Base-by-base conservation (phyloP, 1,140 invertebrate genomes). In the Epicauta chinensis region DNA sequence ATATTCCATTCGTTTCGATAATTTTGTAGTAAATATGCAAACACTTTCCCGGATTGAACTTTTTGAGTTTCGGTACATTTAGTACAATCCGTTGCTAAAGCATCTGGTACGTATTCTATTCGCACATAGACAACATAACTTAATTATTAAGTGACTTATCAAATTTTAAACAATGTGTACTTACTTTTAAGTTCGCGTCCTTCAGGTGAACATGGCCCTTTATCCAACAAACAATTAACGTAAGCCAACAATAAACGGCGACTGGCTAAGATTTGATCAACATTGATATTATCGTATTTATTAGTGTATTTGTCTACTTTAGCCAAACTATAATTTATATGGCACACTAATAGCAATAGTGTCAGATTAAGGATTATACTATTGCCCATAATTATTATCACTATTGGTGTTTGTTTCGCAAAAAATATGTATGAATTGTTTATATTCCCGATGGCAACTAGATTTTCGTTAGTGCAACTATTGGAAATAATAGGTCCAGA, bases 271-370 rank as follows among this genome's bases (percentile, higher is more conserved):
- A 80, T 68, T 16, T 61, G 29, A 16, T 79, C 72, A 7, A 80
- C 63, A 57, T 80, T 73, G 32, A 80, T 51, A 57, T 74, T 68
- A 55, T 79, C 77, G 58, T 76, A 79, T 56, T 75, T 75, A 5
- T 72, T 77, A 2, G 75, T 74, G 55, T 78, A 79, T 45, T 56
- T 56, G 30, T 40, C 16, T 23, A 15, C 35, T 47, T 37, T 38
- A 36, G 15, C 12, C 17, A n/a, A 16, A 4, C 7, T 23, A 5
- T 23, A 3, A 7, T 23, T 23, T 5, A 23, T 23, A 23, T 23
- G 23, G 7, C 4, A 5, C 7, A 23, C 7, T 23, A 7, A 23
- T 23, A 23, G 23, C 7, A 23, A 23, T 23, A 5, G 23, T 23
- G 23, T n/a, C n/a, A n/a, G n/a, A n/a, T n/a, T n/a, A n/a, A n/a